Conservation (phyloP, 2,888 invertebrate species). For the Stegana nigrithorax region DNA sequence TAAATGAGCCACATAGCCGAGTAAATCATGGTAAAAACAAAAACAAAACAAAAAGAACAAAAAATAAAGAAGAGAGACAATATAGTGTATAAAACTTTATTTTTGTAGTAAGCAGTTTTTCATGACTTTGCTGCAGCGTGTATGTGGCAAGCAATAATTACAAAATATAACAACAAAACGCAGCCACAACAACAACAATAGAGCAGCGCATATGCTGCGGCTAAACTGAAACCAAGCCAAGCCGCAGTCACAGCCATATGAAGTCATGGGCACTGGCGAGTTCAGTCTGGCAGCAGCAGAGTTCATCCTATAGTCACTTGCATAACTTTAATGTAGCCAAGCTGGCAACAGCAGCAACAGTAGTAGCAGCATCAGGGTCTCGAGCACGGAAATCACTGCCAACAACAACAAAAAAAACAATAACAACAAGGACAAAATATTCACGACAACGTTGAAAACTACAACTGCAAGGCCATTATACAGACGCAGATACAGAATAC, state of each 20-base stretch:
- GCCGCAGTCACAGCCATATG: background rate
- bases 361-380: background rate
- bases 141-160: conserved; percentile 14
- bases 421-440: background rate
- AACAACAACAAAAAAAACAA: background rate
- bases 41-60: too few relatives aligned
- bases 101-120: conserved; percentile 13
- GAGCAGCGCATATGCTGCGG: conserved; percentile 1
- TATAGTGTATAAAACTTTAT: too few relatives aligned
- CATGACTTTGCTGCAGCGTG: conserved; percentile 2
- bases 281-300: background rate
- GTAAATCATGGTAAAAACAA: too few relatives aligned
- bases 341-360: background rate
- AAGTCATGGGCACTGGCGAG: background rate
- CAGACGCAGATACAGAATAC: too few relatives aligned
- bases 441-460: too few relatives aligned
- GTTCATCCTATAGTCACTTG: background rate
- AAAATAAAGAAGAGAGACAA: background rate
- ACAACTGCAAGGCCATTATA: too few relatives aligned
- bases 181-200: conserved; percentile 3
- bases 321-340: conserved; percentile 4
- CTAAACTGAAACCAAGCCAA: background rate
- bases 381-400: conserved; percentile 10
- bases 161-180: background rate
- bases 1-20: background rate